These are phyloP conservation scores for Helicoverpa assulta DNA, from an alignment of 2,888 invertebrate genomes.

Conservation along the genomic window DNA sequence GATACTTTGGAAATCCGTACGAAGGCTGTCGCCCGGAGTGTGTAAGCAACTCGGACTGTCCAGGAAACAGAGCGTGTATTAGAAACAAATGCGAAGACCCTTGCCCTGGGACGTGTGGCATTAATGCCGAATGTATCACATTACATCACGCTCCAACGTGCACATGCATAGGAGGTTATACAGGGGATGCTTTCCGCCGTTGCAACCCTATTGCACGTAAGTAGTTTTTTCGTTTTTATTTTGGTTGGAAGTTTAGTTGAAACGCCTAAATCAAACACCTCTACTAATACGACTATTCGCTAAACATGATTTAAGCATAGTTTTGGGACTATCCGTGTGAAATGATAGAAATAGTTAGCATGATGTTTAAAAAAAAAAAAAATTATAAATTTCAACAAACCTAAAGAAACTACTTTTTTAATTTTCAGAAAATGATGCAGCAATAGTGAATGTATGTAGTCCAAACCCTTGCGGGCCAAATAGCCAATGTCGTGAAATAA, in stretches of 20 bases:
- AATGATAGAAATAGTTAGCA: too few relatives aligned
- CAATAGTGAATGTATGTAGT: slow-evolving; percentile 86
- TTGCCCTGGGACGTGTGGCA: slow-evolving; percentile 94
- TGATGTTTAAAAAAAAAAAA: too few relatives aligned
- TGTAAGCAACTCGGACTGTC: slow-evolving; percentile 93
- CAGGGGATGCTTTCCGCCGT: slow-evolving; percentile 91
- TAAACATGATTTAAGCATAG: too few relatives aligned
- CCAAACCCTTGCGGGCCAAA: slow-evolving; percentile 91
- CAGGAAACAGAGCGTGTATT: slow-evolving; percentile 93
- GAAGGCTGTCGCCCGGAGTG: slow-evolving; percentile 95
- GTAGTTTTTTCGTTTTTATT: slow-evolving; percentile 54
- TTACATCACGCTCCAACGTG: slow-evolving; percentile 93
- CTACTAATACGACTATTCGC: too few relatives aligned
- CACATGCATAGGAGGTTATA: slow-evolving; percentile 91
- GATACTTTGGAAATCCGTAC: slow-evolving; percentile 94
- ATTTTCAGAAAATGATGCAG: slow-evolving; percentile 81
- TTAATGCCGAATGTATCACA: slow-evolving; percentile 93
- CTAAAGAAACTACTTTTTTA: not conserved
- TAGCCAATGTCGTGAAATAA: slow-evolving; percentile 90
- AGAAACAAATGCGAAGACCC: slow-evolving; percentile 94
- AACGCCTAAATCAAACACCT: too few relatives aligned
- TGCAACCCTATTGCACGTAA: slow-evolving; percentile 85
- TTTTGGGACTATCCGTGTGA: too few relatives aligned
- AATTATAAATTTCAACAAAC: not conserved
- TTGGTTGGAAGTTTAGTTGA: too few relatives aligned